Evolutionary conservation across 2,113 vertebrate genomes (phyloP), one percentile per base, ranked within the genome.

Genomic region (Myanophis thanlyinensis): DNA sequence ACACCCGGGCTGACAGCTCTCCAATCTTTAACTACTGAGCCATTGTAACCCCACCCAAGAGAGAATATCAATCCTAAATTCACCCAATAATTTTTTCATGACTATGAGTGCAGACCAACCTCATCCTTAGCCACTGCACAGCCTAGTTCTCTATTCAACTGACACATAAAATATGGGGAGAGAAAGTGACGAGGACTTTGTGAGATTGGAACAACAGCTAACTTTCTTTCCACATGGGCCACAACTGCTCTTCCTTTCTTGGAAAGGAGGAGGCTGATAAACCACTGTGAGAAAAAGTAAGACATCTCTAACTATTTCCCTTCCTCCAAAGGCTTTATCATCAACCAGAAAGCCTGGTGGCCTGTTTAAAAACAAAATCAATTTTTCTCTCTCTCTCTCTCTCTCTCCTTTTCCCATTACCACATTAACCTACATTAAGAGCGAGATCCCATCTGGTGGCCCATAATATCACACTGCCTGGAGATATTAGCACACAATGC

Each of bases 371-470:
- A 96, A 93, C 92, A 56, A 40, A 92, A 94, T 62, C 84, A 84
- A 91, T 91, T 93, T 40, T 93, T 54, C 93, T 91, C n/a, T n/a
- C n/a, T n/a, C n/a, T n/a, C n/a, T n/a, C n/a, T 94, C 90, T 93
- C 94, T 52, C 92, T 46, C 93, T 93, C 86, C 22, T 15, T 67
- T 89, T 54, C 56, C 92, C 92, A 95, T 96, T 96, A 94, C 93
- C 93, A 89, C 91, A 94, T 95, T 92, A 96, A 92, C 95, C 91
- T 85, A 93, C 56, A 90, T 94, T 95, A 46, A 91, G 80, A 52
- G 95, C 67, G 93, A 94, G 95, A 95, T 96, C 90, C 95, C 96
- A 95, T 96, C 96, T 97, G 96, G 93, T 94, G 94, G 94, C 1
- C 73, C 47, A 30, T 54, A 94, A 94, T 96, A 94, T 94, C 96